Conservation (phyloP, 2,113 vertebrate species). For the Oxyura jamaicensis region DNA sequence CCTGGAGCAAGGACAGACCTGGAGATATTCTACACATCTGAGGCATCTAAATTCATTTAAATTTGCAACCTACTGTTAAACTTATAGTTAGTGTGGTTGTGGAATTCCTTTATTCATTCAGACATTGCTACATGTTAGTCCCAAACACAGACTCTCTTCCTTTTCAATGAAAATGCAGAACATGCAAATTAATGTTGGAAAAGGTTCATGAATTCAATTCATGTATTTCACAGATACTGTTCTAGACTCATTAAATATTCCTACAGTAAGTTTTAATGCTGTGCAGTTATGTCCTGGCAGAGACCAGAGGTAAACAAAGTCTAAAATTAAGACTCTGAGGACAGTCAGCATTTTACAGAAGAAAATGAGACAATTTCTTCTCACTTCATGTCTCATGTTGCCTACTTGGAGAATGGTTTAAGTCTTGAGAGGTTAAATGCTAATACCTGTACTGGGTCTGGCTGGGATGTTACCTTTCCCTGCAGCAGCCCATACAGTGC, state of each 20-base stretch:
- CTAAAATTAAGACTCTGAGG: background rate
- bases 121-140: background rate
- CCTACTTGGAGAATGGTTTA: background rate
- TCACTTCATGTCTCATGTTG: background rate
- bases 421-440: background rate
- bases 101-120: background rate
- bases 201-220: background rate
- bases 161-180: background rate
- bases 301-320: background rate
- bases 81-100: background rate
- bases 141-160: background rate
- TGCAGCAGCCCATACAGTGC: too few relatives aligned
- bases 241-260: background rate
- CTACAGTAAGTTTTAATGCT: background rate
- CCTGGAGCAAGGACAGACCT: background rate
- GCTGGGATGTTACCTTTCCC: too few relatives aligned
- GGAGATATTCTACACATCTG: background rate
- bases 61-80: background rate
- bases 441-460: background rate
- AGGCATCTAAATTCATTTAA: background rate
- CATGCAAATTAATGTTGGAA: background rate
- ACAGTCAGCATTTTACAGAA: background rate
- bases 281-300: background rate
- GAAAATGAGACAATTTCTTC: background rate
- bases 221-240: background rate